phyloP scores from a whole-genome alignment of 2,888 invertebrate genomes.

The Drosophila putrida region DNA sequence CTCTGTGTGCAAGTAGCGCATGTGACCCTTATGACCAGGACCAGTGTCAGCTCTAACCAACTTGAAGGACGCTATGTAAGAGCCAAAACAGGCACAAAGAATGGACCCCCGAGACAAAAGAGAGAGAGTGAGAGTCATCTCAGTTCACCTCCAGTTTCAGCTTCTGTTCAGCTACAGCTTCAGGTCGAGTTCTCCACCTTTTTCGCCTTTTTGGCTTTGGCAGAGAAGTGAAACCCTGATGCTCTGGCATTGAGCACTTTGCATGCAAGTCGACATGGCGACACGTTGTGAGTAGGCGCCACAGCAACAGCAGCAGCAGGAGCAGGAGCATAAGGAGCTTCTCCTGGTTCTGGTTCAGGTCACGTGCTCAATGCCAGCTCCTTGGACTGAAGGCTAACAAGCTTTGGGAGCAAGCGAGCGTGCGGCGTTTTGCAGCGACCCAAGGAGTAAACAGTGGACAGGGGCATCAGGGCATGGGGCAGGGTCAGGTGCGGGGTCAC shows the following conservation, averaged over 20 bases:
- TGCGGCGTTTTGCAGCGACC: slow-evolving; percentile 44
- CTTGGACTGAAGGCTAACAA: slow-evolving; percentile 65
- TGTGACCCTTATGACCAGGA: slow-evolving; percentile 30
- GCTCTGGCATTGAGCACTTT: slow-evolving; percentile 41
- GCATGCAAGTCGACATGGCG: slow-evolving; percentile 59
- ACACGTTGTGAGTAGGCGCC: slow-evolving; percentile 50
- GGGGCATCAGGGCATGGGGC: not conserved
- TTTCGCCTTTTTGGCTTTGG: slow-evolving; percentile 53
- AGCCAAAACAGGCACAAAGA: slow-evolving; percentile 24
- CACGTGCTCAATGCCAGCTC: slow-evolving; percentile 58
- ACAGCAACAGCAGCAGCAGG: slow-evolving; percentile 6
- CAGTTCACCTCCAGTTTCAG: slow-evolving; percentile 8
- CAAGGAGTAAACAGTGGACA: not conserved
- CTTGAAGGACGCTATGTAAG: slow-evolving; percentile 25
- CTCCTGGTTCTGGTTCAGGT: slow-evolving; percentile 42
- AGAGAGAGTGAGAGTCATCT: not conserved
- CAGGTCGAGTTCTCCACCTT: slow-evolving; percentile 15
- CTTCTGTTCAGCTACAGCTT: not conserved
- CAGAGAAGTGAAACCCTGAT: slow-evolving; percentile 16
- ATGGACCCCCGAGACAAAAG: slow-evolving; percentile 26
- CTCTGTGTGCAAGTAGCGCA: slow-evolving; percentile 21
- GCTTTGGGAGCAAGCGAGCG: slow-evolving; percentile 64
- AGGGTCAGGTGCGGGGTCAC: slow-evolving; percentile 22
- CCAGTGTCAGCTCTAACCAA: slow-evolving; percentile 22
- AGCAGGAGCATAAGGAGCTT: not conserved